Evolutionary conservation across 2,113 vertebrate species (phyloP), one percentile per base, ranked within the genome.

Genomic region (Ageneiosus marmoratus): DNA sequence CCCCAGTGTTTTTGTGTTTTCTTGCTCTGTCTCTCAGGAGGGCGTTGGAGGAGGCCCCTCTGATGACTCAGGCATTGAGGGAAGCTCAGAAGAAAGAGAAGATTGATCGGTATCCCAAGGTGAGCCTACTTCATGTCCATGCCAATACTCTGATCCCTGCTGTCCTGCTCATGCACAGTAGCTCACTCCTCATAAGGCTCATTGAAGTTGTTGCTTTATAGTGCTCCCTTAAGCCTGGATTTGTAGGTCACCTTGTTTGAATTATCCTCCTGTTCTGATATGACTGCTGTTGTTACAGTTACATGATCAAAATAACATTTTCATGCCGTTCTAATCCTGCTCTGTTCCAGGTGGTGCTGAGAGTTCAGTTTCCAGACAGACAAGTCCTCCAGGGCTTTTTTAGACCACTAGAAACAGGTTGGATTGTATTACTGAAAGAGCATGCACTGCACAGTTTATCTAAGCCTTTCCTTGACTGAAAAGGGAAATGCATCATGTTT

Each of bases 341-440:
- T 82, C 41, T 69, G 86, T 73, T 65, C 81, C 88, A 99, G 98
- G 97, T 98, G 88, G 96, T 95, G 53, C 63, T 99, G 85, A 95
- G 98, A 89, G 91, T 99, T 88, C 94, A 93, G 87, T 99, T 99
- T 86, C 98, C 97, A 82, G 97, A 99, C 91, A 94, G 97, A 65
- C 90, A 95, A 18, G 91, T 98, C 87, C 92, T 99, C 0, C 98
- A 99, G 77, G 98, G 97, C 0, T 97, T 96, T 92, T 99, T 99
- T 90, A 90, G 87, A 74, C 96, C 96, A 18, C 88, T 91, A 16
- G 98, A 99, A 88, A 98, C 97, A 77, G 95, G 98, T 99, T 87
- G 22, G 90, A 89, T 6, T 51, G n/a, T 53, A 7, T 41, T 24
- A 32, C 11, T n/a, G 27, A 13, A 58, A 6, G 24, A 29, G 13